A percentile compares a stretch with the other conserved stretches of the same genome.
These are phyloP conservation scores for Drosophila jambulina DNA, from an alignment of 1,140 invertebrate species.

Conservation along the genomic window DNA sequence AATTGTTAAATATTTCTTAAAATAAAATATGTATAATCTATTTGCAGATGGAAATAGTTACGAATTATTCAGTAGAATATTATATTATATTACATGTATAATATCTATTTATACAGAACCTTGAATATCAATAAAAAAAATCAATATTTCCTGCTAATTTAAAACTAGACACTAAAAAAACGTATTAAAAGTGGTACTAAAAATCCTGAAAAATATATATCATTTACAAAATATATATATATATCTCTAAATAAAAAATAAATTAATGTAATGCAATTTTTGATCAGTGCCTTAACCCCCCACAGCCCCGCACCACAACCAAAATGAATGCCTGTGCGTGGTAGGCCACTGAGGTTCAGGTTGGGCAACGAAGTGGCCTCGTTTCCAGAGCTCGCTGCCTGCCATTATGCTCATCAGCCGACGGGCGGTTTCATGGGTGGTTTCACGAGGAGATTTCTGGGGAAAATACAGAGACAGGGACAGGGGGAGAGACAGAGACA, in stretches of 20 bases:
- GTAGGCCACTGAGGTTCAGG: constrained; percentile 34
- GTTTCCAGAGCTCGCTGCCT: constrained; percentile 39
- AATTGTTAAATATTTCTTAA: too few species aligned
- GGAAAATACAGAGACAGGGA: neutral
- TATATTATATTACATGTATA: too few species aligned
- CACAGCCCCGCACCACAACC: neutral
- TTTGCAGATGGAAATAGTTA: too few species aligned
- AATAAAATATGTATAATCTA: too few species aligned
- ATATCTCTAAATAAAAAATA: too few species aligned
- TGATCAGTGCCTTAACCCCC: neutral
- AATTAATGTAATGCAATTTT: too few species aligned
- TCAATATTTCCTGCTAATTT: neutral
- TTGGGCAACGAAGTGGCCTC: constrained; percentile 54
- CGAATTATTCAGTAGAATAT: neutral
- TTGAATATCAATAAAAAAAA: neutral
- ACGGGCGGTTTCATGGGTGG: constrained; percentile 14
- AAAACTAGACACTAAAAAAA: too few species aligned
- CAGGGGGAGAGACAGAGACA: neutral
- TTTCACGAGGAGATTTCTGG: neutral
- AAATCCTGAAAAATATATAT: neutral
- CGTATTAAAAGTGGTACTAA: fast-evolving
- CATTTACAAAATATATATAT: neutral
- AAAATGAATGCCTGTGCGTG: constrained; percentile 37
- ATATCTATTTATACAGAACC: too few species aligned
- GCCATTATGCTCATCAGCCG: constrained; percentile 41